Evolutionary conservation across 2,797 vertebrate genomes (phyloP), one percentile per base, ranked within the genome.

Genomic region (Acipenser transmontanus): DNA sequence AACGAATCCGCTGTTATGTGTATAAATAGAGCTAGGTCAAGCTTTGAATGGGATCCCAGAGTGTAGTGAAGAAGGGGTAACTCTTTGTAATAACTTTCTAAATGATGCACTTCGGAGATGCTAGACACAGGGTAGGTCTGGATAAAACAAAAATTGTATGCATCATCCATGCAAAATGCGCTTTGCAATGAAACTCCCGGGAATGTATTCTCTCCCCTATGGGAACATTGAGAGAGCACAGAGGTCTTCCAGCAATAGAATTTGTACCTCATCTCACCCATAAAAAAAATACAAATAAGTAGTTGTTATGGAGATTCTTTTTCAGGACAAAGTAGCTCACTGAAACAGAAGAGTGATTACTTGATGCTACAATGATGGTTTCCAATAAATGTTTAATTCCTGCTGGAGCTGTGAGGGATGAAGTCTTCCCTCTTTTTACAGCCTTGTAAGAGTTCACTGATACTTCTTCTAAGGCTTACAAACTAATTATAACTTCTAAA

Each of bases 311-410:
- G 66, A 67, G 59, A 67, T 34, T 34, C 34, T 34, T 67, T 67
- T 20, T 17, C 13, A 52, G 66, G 49, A 61, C 10, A 66, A 61
- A 13, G 59, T 59, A 56, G 56, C 47, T 49, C n/a, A 47, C 56
- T 66, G 65, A 66, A 60, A 60, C 65, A 66, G 13, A 60, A 66
- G 65, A 66, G 65, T 8, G 34, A 62, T 67, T 67, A 67, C 66
- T 62, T 17, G 12, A 49, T 51, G 59, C 66, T 5, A 14, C 59
- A 7, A 52, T 67, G 50, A 67, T 67, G 59, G 17, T 49, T 11
- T 11, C 59, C 49, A 62, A 67, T 62, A 62, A 52, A 67, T 49
- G 59, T 20, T 14, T 67, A 14, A 67, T 67, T 34, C 59, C 66
- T 50, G 17, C 59, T 11, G 17, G 59, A 50, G 59, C 49, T 7